Evolutionary conservation across 2,113 vertebrate species (phyloP), one percentile per base, ranked within the genome.

Genomic region (Mastomys coucha): DNA sequence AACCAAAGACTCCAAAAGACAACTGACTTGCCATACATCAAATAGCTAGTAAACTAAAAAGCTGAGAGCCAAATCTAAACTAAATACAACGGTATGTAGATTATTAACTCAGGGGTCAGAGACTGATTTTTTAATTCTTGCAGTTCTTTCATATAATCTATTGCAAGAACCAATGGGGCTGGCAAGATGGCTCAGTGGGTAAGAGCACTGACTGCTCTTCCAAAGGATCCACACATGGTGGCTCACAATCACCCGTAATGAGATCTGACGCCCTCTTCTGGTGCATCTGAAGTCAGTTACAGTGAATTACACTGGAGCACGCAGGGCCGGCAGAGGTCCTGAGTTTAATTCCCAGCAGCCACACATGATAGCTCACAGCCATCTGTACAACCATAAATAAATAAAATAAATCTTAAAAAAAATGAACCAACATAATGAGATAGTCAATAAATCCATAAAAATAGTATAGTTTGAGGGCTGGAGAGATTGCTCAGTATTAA

Each of bases 21-120:
- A 93, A 87, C 45, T 72, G 94, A 95, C 45, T 94, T 95, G 45
- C n/a, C 72, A 63, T 96, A 95, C 22, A 67, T 85, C 53, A 95
- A 95, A 95, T 33, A 91, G 93, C 49, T 85, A 92, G 60, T 91
- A 96, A 96, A 95, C 92, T 28, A 96, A 93, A 96, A 80, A 97
- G 76, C 24, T 85, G 7, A 92, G 28, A 88, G 60, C 82, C 17
- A 24, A 97, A 81, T 92, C 53, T 56, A 96, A 84, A 86, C 16
- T 78, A 53, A 96, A 94, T 58, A 94, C 51, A 96, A 92, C n/a
- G 39, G 39, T 88, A 85, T 16, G 10, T 88, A 96, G 9, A 39
- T 91, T 95, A 97, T 75, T 58, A 73, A 51, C 73, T 96, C 49
- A 90, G 58, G 91, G 39, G 84, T 78, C 36, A 88, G 58, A 10